These are phyloP conservation scores for Cebus imitator DNA, from an alignment of 2,113 vertebrate species.

Conservation along the genomic window DNA sequence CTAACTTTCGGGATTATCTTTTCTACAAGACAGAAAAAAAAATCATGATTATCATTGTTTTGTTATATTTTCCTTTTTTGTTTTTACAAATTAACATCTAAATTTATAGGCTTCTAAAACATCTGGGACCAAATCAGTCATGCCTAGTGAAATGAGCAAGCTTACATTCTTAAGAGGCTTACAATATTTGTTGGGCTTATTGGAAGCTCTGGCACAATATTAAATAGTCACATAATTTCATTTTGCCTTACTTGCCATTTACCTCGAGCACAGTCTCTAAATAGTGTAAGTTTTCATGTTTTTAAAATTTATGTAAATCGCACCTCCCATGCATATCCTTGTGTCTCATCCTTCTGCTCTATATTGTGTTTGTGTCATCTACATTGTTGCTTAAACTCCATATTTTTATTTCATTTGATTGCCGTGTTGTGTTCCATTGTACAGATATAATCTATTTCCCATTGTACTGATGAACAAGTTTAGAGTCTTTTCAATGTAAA, in stretches of 20 bases:
- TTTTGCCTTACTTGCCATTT: neutral
- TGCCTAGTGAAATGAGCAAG: neutral
- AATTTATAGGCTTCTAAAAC: neutral
- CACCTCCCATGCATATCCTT: neutral
- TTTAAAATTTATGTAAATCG: neutral
- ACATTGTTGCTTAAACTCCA: neutral
- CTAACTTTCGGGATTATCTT: neutral
- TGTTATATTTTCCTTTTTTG: neutral
- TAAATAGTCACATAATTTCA: neutral
- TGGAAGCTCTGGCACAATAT: neutral
- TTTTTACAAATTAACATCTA: neutral
- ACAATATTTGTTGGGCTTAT: neutral
- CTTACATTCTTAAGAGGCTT: neutral
- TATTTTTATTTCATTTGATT: conserved; percentile 17
- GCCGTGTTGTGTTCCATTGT: neutral
- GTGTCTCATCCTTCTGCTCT: neutral
- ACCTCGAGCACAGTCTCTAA: neutral
- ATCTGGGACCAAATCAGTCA: neutral
- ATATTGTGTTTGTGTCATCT: neutral
- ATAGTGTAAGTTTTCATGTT: neutral
- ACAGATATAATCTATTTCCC: neutral
- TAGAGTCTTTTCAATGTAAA: neutral
- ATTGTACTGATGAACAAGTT: neutral
- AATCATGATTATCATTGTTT: neutral
- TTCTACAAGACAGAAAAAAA: neutral